Conservation (phyloP, 1,140 invertebrate species). For the Drosophila pectinifera region DNA sequence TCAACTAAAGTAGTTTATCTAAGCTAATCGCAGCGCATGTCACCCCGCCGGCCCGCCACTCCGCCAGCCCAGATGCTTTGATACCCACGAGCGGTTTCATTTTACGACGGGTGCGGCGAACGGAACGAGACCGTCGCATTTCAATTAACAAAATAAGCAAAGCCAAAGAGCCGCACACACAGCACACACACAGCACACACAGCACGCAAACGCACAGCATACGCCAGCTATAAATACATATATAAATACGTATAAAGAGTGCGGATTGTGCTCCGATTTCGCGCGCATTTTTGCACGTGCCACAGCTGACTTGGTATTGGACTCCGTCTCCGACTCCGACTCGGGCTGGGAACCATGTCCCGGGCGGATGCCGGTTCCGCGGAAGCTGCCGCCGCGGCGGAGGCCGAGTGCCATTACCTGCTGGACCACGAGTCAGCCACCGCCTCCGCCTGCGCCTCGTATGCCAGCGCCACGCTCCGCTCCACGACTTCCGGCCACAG, state of each 20-base stretch:
- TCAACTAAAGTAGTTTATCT: constrained; percentile 21
- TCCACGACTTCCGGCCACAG: constrained; percentile 52
- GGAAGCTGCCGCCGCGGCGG: background rate
- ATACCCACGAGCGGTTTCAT: constrained; percentile 19
- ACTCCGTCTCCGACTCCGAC: constrained; percentile 3
- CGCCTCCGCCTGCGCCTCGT: constrained; percentile 1
- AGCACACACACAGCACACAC: constrained; percentile 12
- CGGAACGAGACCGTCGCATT: constrained; percentile 61
- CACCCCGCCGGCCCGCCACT: too few species aligned
- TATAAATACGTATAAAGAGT: constrained; percentile 18
- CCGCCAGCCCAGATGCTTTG: constrained; percentile 11
- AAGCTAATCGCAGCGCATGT: constrained; percentile 29
- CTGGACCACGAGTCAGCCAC: background rate
- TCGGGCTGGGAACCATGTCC: constrained; percentile 14
- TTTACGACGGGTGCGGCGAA: constrained; percentile 45
- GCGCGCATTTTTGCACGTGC: constrained; percentile 58
- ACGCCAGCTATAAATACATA: constrained; percentile 8
- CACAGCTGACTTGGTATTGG: constrained; percentile 22
- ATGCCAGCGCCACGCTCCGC: constrained; percentile 41
- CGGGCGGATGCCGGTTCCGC: background rate
- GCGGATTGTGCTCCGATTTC: constrained; percentile 39
- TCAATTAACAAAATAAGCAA: constrained; percentile 81
- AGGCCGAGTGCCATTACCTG: constrained; percentile 19
- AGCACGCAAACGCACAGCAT: constrained; percentile 7
- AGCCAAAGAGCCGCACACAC: constrained; percentile 48